Percentiles rank a stretch among this genome's conserved stretches.
These are phyloP conservation scores for Cydia pomonella DNA, from an alignment of 1,140 invertebrate genomes.

Conservation along the genomic window DNA sequence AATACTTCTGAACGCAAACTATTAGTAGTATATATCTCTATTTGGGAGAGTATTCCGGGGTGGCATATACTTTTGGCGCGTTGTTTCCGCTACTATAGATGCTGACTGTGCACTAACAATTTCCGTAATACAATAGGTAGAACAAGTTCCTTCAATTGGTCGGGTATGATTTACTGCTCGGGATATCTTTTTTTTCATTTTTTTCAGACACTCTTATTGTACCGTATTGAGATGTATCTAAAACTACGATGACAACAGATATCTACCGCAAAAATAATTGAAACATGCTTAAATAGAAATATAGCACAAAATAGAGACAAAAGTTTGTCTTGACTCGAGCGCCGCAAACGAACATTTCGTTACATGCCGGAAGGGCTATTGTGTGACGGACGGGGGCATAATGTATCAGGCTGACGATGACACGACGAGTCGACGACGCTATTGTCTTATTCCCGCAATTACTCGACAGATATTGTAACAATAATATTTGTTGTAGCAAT, in stretches of 20 bases:
- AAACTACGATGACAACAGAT: neutral
- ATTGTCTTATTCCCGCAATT: constrained; percentile 16
- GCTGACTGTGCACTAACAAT: too few relatives aligned
- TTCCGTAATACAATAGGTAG: too few relatives aligned
- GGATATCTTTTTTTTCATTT: too few relatives aligned
- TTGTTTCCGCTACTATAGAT: too few relatives aligned
- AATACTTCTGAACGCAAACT: too few relatives aligned
- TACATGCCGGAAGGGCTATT: constrained; percentile 26
- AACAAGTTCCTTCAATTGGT: too few relatives aligned
- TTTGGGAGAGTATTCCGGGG: too few relatives aligned
- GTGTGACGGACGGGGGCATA: constrained; percentile 26
- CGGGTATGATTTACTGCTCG: too few relatives aligned
- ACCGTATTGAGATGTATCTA: too few relatives aligned
- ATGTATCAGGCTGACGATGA: constrained; percentile 12
- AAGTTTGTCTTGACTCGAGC: neutral
- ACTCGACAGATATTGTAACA: constrained; percentile 8
- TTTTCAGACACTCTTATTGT: too few relatives aligned
- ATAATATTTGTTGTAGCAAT: neutral
- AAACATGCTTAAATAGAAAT: neutral
- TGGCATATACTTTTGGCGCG: too few relatives aligned
- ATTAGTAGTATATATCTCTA: too few relatives aligned
- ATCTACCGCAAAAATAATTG: neutral
- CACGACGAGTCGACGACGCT: constrained; percentile 7
- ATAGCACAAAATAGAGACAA: neutral
- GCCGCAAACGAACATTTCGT: constrained; percentile 19